Evolutionary conservation across 2,888 invertebrate species (phyloP).

Genomic region (Aplocera efformata): DNA sequence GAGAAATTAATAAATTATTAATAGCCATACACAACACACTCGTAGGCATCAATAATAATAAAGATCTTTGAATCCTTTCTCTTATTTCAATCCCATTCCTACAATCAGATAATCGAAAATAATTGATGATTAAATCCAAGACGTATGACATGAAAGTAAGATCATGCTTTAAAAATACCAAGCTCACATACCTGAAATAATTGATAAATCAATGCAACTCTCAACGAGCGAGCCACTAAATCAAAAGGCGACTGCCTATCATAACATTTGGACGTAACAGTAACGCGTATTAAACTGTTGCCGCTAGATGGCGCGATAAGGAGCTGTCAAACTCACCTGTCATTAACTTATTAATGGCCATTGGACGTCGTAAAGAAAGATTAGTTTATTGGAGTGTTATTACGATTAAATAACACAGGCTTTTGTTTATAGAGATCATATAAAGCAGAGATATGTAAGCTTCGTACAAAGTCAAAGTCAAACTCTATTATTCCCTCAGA

Average conservation of each 20-base stretch:
- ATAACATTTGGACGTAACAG: slow-evolving; percentile 73
- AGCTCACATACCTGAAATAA: slow-evolving; percentile 69
- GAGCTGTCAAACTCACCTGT: slow-evolving; percentile 74
- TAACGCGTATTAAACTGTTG: slow-evolving; percentile 73
- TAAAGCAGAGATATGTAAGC: neutral
- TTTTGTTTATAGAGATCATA: slow-evolving; percentile 4
- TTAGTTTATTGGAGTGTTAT: slow-evolving; percentile 60
- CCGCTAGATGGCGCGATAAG: slow-evolving; percentile 77
- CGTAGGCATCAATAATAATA: slow-evolving; percentile 13
- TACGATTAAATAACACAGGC: slow-evolving; percentile 19
- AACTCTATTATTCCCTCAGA: too few relatives aligned
- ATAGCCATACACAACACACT: slow-evolving; percentile 2
- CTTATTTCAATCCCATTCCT: slow-evolving; percentile 20
- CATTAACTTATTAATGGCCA: slow-evolving; percentile 74
- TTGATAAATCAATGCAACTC: slow-evolving; percentile 78
- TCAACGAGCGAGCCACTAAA: slow-evolving; percentile 70
- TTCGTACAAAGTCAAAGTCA: neutral
- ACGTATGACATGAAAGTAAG: slow-evolving; percentile 75
- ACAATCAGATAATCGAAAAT: slow-evolving; percentile 70
- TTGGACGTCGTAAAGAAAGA: slow-evolving; percentile 58
- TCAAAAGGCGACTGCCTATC: slow-evolving; percentile 70
- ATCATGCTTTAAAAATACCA: slow-evolving; percentile 73
- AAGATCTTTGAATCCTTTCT: slow-evolving; percentile 30
- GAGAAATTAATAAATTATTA: too few relatives aligned
- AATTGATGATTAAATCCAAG: slow-evolving; percentile 75